These are phyloP conservation scores for Clupea harengus DNA, from an alignment of 2,113 vertebrate species.

Conservation along the genomic window DNA sequence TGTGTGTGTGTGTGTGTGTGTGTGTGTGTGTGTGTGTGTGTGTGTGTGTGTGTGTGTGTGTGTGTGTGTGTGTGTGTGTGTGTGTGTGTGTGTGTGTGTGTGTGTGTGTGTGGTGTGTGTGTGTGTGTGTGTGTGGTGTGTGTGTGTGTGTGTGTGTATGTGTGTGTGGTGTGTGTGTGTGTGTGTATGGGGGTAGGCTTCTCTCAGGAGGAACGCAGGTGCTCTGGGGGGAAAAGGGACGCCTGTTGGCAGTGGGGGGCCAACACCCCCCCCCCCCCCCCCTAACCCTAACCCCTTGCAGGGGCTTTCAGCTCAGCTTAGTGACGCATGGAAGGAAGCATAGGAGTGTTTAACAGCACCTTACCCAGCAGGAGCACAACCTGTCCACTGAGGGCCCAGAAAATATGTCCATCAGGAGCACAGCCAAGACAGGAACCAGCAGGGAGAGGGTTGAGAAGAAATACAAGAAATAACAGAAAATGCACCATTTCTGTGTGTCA, in stretches of 20 bases:
- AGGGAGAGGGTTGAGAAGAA: not conserved
- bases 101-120: not conserved
- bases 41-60: slow-evolving; percentile 5
- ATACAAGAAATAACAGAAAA: not conserved
- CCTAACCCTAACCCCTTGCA: not conserved
- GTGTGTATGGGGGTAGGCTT: not conserved
- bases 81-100: not conserved
- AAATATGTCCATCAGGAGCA: not conserved
- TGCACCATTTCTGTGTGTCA: not conserved
- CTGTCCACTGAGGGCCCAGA: not conserved
- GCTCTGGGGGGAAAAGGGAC: not conserved
- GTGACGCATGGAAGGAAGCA: slow-evolving; percentile 5
- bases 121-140: not conserved
- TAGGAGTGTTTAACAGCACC: slow-evolving; percentile 5
- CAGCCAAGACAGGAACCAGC: not conserved
- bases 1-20: no score
- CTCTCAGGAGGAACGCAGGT: not conserved
- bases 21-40: not conserved
- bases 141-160: not conserved
- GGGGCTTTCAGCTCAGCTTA: not conserved
- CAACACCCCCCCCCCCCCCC: not conserved
- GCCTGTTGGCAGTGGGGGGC: not conserved
- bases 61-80: not conserved
- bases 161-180: not conserved
- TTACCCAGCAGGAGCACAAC: not conserved